Conservation (phyloP, 2,797 vertebrate genomes). For the Danio aesculapii region DNA sequence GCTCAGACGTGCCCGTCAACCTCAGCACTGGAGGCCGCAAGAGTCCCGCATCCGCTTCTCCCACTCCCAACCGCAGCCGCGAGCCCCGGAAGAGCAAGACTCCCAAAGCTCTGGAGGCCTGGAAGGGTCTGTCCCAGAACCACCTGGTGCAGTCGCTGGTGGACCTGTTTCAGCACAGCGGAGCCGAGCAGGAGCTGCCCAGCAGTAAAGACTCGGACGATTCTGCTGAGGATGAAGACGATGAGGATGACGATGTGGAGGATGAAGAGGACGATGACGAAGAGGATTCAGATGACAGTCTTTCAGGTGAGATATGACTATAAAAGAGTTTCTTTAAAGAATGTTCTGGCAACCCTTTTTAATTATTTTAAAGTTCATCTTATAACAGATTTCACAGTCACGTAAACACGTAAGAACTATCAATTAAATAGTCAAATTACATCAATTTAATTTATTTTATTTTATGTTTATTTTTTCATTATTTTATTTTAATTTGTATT, state of each 20-base stretch:
- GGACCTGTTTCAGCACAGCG: conserved; percentile 92
- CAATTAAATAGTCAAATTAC: too few species aligned
- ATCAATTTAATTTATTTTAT: too few species aligned
- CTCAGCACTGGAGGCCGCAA: conserved; percentile 89
- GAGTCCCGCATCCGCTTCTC: conserved; percentile 73
- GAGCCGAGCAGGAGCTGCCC: conserved; percentile 86
- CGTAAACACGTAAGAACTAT: too few species aligned
- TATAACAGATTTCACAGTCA: too few species aligned
- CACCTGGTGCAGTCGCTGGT: conserved; percentile 88
- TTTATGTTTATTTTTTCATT: too few species aligned
- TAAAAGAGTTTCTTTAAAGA: not conserved
- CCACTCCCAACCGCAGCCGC: conserved; percentile 80
- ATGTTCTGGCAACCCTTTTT: too few species aligned
- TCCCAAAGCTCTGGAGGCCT: conserved; percentile 78
- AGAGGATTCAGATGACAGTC: conserved; percentile 94
- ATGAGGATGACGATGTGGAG: conserved; percentile 91
- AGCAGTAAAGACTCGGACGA: conserved; percentile 98
- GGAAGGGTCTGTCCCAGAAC: conserved; percentile 87
- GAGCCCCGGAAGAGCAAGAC: conserved; percentile 91
- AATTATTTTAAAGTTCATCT: too few species aligned
- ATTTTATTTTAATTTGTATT: too few species aligned
- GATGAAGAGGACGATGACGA: conserved; percentile 93
- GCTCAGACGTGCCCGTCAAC: conserved; percentile 88
- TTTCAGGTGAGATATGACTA: conserved; percentile 85
- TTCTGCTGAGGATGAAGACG: conserved; percentile 95